Evolutionary conservation across 2,797 vertebrate genomes (phyloP), one percentile per base, ranked within the genome.

Genomic region (Galago senegalensis): DNA sequence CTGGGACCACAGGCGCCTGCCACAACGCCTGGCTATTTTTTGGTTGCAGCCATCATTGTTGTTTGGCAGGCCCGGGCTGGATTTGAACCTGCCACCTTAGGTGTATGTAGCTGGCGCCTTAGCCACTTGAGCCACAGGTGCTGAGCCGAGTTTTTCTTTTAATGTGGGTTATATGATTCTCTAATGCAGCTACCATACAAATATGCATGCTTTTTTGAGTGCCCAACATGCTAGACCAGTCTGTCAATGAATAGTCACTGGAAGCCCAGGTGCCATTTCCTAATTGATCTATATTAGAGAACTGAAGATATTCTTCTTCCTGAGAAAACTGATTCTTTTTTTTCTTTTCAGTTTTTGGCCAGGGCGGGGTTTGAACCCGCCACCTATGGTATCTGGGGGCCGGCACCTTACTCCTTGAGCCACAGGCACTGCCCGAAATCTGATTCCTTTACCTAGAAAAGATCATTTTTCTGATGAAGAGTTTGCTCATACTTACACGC

Each of bases 371-470:
- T 43, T 43, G 40, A 43, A 43, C 40, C 40, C 40, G 5, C 40
- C 40, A 43, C 40, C 40, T 43, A 6, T 43, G 40, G 40, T 43
- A 43, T 43, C 7, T 43, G 40, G 40, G 40, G 40, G 40, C 40
- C 6, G 5, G 40, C 40, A 43, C 7, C 40, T 43, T 43, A 43
- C 40, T 43, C 40, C 40, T 43, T 43, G 40, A 43, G 40, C 7
- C 40, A 43, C 40, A 43, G 40, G 40, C 40, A 43, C 40, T 43
- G 40, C 40, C 40, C 40, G 18, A 79, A 79, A 56, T 67, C 0
- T 75, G 23, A 86, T 79, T 87, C 29, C 88, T 88, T n/a, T 96
- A 91, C 31, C 17, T 27, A n/a, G 37, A 79, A 72, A 27, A 95
- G 37, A 70, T 43, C 2, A 82, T 82, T 79, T 87, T 96, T 87